Evolutionary conservation across 2,113 vertebrate genomes (phyloP), one percentile per base, ranked within the genome.

Genomic region (Syngnathus scovelli): DNA sequence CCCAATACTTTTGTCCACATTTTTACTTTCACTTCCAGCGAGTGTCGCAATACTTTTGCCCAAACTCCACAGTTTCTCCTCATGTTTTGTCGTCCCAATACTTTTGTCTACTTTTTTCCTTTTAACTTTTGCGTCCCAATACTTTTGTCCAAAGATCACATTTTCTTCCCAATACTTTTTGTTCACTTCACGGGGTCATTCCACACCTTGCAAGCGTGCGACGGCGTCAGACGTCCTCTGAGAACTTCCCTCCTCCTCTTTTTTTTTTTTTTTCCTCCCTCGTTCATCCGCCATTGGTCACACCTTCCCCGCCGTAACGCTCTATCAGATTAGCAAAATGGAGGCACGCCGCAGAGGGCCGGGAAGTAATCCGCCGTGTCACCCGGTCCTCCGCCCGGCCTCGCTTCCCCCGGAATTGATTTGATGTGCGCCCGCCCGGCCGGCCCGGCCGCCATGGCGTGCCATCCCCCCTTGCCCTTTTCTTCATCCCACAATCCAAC

Each of bases 311-410:
- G 46, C 38, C 10, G 65, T 85, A 69, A 80, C 78, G 84, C 77
- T 64, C 46, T 81, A 86, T 85, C 76, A 78, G 81, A 82, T 86
- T 78, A 68, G 56, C 69, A 75, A 78, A 61, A 74, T 76, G 81
- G 82, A 76, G 44, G 67, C 56, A 33, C 23, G 19, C 72, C 54
- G 33, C 9, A 44, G 74, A 77, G 67, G 67, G 55, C 66, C 70
- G 66, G 77, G 75, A 75, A 72, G 71, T 79, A 79, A 85, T 82
- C 78, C 68, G 69, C 44, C 65, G 75, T 86, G 83, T 88, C 76
- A 83, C 75, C 37, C 44, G 74, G 73, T 61, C 76, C 73, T 77
- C 72, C 39, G 54, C 72, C 71, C 21, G 33, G 61, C 64, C 67
- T 68, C 21, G 55, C 64, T 77, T 65, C 68, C 75, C 68, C 68